Conservation (phyloP, 2,888 invertebrate species). For the Trimorus sp. region DNA sequence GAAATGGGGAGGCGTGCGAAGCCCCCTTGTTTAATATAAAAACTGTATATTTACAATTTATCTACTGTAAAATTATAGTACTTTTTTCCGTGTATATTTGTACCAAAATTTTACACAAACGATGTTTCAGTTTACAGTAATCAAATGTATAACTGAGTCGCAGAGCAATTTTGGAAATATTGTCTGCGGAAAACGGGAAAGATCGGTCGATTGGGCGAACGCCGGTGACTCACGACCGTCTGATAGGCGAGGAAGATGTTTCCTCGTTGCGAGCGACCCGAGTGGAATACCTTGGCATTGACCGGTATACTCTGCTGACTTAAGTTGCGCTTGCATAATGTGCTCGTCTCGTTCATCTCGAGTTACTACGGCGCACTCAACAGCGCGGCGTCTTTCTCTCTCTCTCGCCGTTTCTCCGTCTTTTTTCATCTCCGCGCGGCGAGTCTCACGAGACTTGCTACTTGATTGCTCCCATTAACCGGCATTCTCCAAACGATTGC, state of each 20-base stretch:
- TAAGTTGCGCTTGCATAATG: constrained; percentile 77
- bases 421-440: neutral
- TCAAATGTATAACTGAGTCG: too few relatives aligned
- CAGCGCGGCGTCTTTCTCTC: constrained; percentile 22
- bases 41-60: too few relatives aligned
- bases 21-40: too few relatives aligned
- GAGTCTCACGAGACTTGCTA: constrained; percentile 17
- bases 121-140: too few relatives aligned
- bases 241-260: constrained; percentile 58
- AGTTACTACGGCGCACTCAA: constrained; percentile 55
- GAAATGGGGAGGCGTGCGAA: too few relatives aligned
- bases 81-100: too few relatives aligned
- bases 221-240: constrained; percentile 16
- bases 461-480: neutral
- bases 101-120: too few relatives aligned
- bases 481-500: constrained; percentile 27
- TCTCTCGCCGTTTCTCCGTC: constrained; percentile 9
- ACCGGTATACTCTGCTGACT: constrained; percentile 79
- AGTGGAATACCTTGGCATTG: constrained; percentile 80
- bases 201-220: too few relatives aligned
- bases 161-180: too few relatives aligned
- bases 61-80: too few relatives aligned
- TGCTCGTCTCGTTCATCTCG: constrained; percentile 80
- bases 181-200: too few relatives aligned
- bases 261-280: constrained; percentile 38